A percentile compares a stretch with the other conserved stretches of the same genome.
Evolutionary conservation across 2,888 invertebrate genomes (phyloP).

Genomic region (Biston betularia): DNA sequence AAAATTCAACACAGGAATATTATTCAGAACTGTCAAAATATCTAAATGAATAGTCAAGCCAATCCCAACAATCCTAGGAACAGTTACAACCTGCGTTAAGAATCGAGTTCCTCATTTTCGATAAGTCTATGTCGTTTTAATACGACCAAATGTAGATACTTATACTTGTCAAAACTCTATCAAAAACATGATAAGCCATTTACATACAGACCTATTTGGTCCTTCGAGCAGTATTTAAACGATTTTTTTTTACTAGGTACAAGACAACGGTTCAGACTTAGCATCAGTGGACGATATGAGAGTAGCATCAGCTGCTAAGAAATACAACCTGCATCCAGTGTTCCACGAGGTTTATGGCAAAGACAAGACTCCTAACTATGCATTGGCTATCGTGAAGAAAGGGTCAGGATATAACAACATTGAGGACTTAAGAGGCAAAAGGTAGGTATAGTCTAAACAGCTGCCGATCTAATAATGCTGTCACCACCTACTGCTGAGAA

Average conservation of each 20-base stretch:
- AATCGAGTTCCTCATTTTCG: no score
- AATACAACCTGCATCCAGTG: slow-evolving; percentile 87
- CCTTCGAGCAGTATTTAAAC: slow-evolving; percentile 1
- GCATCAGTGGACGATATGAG: slow-evolving; percentile 88
- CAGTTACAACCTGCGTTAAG: no score
- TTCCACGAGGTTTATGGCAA: slow-evolving; percentile 88
- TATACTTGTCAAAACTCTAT: no score
- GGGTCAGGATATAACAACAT: slow-evolving; percentile 83
- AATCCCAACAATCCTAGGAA: no score
- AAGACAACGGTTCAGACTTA: slow-evolving; percentile 90
- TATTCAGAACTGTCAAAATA: no score
- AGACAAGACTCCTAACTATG: slow-evolving; percentile 84
- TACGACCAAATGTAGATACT: no score
- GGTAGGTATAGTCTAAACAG: slow-evolving; percentile 74
- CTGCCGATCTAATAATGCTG: no score
- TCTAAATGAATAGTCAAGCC: no score
- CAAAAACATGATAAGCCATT: no score
- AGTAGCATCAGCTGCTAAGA: slow-evolving; percentile 80
- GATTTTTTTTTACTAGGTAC: slow-evolving; percentile 71
- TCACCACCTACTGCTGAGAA: no score
- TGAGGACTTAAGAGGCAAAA: slow-evolving; percentile 87
- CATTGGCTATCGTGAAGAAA: slow-evolving; percentile 89
- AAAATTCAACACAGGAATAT: not conserved
- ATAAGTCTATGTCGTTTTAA: no score
- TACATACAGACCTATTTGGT: not conserved